Percentiles rank a stretch among this genome's conserved stretches.
Conservation (phyloP, 2,113 vertebrate species). For the Galeopterus variegatus region DNA sequence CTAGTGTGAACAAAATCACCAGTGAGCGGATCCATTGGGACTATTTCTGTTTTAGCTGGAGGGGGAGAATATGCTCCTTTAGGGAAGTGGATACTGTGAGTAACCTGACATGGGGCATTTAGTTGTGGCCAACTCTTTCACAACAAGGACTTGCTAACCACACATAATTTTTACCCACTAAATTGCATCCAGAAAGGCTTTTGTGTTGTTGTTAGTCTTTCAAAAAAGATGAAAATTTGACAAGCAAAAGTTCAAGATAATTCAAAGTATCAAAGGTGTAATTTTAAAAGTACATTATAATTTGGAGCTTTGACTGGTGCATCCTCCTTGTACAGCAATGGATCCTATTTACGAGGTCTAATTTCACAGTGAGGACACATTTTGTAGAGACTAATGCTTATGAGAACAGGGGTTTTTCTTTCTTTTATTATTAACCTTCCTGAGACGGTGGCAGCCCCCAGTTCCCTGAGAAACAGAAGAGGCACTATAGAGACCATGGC, state of each 20-base stretch:
- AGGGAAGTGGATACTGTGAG: not conserved
- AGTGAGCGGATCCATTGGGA: accelerated
- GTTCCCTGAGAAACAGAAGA: not conserved
- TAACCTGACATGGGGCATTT: not conserved
- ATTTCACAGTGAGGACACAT: conserved; percentile 1
- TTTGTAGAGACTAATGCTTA: not conserved
- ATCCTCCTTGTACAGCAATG: not conserved
- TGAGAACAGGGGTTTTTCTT: not conserved
- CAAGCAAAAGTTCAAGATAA: conserved; percentile 21
- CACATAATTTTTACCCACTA: not conserved
- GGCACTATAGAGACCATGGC: too few relatives aligned
- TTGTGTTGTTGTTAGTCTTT: not conserved
- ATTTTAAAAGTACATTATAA: not conserved
- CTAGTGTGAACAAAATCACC: not conserved
- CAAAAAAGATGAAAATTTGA: not conserved
- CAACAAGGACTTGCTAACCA: not conserved
- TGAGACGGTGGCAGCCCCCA: not conserved
- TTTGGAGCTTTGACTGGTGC: not conserved
- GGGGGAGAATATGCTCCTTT: not conserved
- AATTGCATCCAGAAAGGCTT: not conserved
- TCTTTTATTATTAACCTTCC: not conserved
- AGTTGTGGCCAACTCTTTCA: not conserved
- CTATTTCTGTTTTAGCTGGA: not conserved
- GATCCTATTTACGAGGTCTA: not conserved
- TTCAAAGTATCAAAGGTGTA: not conserved